Evolutionary conservation across 2,888 invertebrate genomes (phyloP).

Genomic region (Heliconius erato): DNA sequence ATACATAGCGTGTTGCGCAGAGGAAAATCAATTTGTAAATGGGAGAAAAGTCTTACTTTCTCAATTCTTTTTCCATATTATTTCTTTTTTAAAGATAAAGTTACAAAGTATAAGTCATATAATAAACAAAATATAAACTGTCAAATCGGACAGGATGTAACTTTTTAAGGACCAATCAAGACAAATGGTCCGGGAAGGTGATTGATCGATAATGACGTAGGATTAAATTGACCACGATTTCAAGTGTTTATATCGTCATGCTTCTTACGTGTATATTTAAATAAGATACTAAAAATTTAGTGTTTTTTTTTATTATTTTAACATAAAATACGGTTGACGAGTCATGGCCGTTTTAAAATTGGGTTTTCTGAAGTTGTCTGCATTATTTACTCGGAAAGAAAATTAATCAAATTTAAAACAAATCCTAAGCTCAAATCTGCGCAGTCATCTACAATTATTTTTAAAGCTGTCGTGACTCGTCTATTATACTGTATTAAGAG

Average conservation of each 20-base stretch:
- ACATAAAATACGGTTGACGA: too few species aligned
- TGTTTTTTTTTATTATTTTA: too few species aligned
- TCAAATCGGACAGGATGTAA: conserved; percentile 2
- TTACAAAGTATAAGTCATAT: neutral
- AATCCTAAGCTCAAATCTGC: too few species aligned
- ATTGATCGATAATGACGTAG: conserved; percentile 19
- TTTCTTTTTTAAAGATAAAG: neutral
- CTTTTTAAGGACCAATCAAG: conserved; percentile 21
- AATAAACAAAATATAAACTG: conserved; percentile 10
- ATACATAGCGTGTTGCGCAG: too few species aligned
- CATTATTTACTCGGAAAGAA: too few species aligned
- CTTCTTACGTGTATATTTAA: neutral
- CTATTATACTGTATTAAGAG: too few species aligned
- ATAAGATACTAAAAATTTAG: neutral
- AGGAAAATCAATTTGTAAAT: too few species aligned
- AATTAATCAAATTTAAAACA: too few species aligned
- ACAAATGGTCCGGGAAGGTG: conserved; percentile 5
- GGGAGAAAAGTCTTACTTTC: neutral
- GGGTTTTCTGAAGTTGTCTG: too few species aligned
- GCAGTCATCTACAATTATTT: too few species aligned
- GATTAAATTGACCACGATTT: neutral
- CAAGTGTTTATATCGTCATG: neutral
- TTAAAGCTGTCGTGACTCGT: too few species aligned
- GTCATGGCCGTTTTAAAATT: too few species aligned
- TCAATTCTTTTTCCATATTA: neutral